Base-by-base conservation (phyloP, 2,113 vertebrate genomes). In the Ptilorrhoa leucosticta region DNA sequence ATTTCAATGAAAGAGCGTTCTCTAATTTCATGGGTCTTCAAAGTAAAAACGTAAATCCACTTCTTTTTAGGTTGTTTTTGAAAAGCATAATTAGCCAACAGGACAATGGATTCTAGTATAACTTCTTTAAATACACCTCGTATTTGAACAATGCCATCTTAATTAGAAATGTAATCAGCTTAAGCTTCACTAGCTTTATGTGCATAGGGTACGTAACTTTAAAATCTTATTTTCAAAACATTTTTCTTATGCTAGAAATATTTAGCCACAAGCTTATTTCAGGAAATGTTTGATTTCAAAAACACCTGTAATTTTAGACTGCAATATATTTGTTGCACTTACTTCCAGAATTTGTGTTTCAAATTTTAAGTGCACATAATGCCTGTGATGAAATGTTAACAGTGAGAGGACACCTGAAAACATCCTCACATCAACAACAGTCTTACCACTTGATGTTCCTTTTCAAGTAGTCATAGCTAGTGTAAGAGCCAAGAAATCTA, bases 401-500 rank as follows among this genome's bases (percentile, higher is more conserved):
- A 93, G 95, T 53, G 76, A 97, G 97, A 97, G 95, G 94, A 97
- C 94, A 91, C 95, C 94, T 96, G 96, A 56, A 95, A 94, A 96
- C 97, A 98, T 97, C 97, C 97, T 98, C 97, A 97, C 97, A 97
- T 73, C 61, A 91, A 98, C 77, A 96, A 90, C 94, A 96, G 91
- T 98, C 98, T 98, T 98, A 98, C 98, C 98, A 98, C 98, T 97
- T 97, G 97, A 97, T 72, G 97, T 33, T 98, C 98, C 98, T 98
- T 98, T 97, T 98, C 98, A 98, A 97, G 98, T 96, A 98, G 98
- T 97, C 98, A 98, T 97, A 98, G 97, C 97, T 98, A 98, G 95
- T 94, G 97, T 98, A 98, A 98, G 97, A 98, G 98, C 98, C 98
- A 97, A 98, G 98, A 98, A 97, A 98, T 98, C 98, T 98, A 98